A percentile compares a stretch with the other conserved stretches of the same genome.
Conservation (phyloP, 2,113 vertebrate genomes). For the Ammodytes dubius region DNA sequence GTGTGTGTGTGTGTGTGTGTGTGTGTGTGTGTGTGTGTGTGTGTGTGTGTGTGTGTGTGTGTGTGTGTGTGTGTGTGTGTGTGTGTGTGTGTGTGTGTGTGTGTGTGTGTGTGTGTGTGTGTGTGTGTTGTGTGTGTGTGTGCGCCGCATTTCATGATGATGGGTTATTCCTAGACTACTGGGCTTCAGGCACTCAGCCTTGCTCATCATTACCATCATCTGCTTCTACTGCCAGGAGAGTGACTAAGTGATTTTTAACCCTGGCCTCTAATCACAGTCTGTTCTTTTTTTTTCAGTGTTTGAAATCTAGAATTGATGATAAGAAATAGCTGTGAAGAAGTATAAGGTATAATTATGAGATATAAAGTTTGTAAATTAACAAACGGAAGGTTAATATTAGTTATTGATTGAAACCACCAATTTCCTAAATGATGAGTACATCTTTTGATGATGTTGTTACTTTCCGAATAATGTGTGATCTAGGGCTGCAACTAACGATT, state of each 20-base stretch:
- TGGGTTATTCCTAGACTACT: constrained; percentile 28
- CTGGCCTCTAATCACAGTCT: constrained; percentile 9
- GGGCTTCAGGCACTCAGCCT: constrained; percentile 8
- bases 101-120: neutral
- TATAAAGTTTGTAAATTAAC: neutral
- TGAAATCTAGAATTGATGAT: neutral
- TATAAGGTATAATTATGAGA: neutral
- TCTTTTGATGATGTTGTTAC: neutral
- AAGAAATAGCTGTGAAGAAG: neutral
- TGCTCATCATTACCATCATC: constrained; percentile 44
- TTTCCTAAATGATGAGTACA: neutral
- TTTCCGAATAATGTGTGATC: neutral
- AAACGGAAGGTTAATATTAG: neutral
- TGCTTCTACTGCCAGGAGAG: constrained; percentile 9
- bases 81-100: neutral
- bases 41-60: neutral
- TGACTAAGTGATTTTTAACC: constrained; percentile 21
- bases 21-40: neutral
- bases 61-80: neutral
- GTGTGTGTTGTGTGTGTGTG: neutral
- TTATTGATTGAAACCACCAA: neutral
- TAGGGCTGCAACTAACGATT: too few species aligned
- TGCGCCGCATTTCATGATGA: constrained; percentile 4
- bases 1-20: neutral
- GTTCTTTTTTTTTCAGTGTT: constrained; percentile 27